These are phyloP conservation scores for Diorhabda elongata DNA, from an alignment of 1,140 invertebrate genomes.

Conservation along the genomic window DNA sequence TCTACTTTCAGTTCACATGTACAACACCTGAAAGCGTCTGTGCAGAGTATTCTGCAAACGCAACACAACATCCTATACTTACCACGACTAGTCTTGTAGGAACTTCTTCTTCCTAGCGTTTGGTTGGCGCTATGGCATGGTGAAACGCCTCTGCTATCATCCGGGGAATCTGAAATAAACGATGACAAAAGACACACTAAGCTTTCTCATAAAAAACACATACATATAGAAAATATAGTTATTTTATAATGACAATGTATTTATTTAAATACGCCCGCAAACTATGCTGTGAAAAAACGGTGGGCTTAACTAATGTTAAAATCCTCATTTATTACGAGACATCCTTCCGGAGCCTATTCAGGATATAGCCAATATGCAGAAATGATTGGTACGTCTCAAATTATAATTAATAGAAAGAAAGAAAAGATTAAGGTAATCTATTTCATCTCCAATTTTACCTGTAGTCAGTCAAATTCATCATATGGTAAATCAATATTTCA, in stretches of 20 bases:
- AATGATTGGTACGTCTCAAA: not conserved
- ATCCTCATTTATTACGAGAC: no score
- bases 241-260: no score
- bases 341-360: no score
- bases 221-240: no score
- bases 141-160: slow-evolving; percentile 71
- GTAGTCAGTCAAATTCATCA: not conserved
- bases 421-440: slow-evolving; percentile 3
- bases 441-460: slow-evolving; percentile 8
- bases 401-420: slow-evolving; percentile 12
- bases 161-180: slow-evolving; percentile 68
- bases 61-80: slow-evolving; percentile 40
- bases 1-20: slow-evolving; percentile 16
- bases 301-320: no score
- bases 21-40: slow-evolving; percentile 21
- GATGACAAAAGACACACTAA: slow-evolving; percentile 15
- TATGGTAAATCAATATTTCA: not conserved
- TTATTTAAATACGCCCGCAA: no score
- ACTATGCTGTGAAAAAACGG: no score
- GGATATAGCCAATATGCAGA: no score
- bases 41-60: not conserved
- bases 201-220: no score
- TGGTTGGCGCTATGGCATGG: slow-evolving; percentile 64
- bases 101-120: slow-evolving; percentile 68
- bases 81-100: slow-evolving; percentile 84